Conservation (phyloP, 2,797 vertebrate genomes). For the Percopsis omiscomaycus region DNA sequence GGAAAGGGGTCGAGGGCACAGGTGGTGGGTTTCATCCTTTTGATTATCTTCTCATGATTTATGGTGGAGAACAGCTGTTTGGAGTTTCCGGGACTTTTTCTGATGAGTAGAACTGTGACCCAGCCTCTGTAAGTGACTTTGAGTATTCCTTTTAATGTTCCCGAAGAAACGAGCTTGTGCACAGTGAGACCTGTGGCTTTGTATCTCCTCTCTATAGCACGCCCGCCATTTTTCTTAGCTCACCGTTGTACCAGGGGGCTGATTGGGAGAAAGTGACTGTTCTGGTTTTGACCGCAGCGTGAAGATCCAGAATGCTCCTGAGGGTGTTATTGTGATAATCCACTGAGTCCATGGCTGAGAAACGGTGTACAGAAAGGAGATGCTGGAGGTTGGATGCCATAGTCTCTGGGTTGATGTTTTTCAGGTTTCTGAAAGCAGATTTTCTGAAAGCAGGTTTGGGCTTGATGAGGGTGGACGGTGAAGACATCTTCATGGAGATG, state of each 20-base stretch:
- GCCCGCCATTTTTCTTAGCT: slow-evolving; percentile 5
- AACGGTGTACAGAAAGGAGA: neutral
- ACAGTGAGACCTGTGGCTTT: slow-evolving; percentile 15
- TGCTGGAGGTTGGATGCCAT: neutral
- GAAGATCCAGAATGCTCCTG: neutral
- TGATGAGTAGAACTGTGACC: slow-evolving; percentile 16
- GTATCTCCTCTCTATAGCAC: slow-evolving; percentile 3
- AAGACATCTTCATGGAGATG: neutral
- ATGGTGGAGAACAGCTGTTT: slow-evolving; percentile 19
- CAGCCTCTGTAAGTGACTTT: slow-evolving; percentile 1
- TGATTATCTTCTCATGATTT: neutral
- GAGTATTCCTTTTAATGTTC: slow-evolving; percentile 21
- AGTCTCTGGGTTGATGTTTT: slow-evolving; percentile 14
- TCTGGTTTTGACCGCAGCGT: neutral
- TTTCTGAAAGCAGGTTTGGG: too few relatives aligned
- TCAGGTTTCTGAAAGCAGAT: slow-evolving; percentile 10
- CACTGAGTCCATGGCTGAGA: neutral
- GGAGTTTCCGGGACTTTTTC: too few relatives aligned
- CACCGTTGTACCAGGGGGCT: too few relatives aligned
- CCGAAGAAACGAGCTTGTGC: slow-evolving; percentile 1
- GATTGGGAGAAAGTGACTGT: slow-evolving; percentile 4
- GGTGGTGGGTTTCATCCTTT: too few relatives aligned
- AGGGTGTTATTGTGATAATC: slow-evolving; percentile 1
- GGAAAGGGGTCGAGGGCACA: too few relatives aligned
- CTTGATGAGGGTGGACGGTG: neutral